Evolutionary conservation across 1,140 invertebrate species (phyloP).

Genomic region (Subanguina moxae): DNA sequence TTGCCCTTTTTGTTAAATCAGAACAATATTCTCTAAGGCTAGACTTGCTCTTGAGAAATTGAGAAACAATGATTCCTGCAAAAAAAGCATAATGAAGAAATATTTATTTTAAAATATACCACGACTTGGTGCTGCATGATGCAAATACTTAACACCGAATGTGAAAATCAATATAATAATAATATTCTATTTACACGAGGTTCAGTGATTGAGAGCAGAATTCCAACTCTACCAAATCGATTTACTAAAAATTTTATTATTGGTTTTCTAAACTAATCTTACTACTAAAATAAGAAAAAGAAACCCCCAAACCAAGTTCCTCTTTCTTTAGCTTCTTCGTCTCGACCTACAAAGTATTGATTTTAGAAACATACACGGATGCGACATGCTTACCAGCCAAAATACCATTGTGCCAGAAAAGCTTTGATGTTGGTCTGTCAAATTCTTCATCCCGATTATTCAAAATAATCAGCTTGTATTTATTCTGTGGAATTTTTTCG

Average conservation of each 20-base stretch:
- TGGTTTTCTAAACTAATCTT: too few relatives aligned
- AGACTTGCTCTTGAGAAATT: constrained; percentile 24
- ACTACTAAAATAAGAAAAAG: too few relatives aligned
- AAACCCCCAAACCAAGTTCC: constrained; percentile 45
- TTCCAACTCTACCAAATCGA: constrained; percentile 34
- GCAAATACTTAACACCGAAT: too few relatives aligned
- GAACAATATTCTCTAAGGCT: constrained; percentile 15
- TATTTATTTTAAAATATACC: constrained; percentile 28
- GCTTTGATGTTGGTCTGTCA: constrained; percentile 32
- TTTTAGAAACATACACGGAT: not conserved
- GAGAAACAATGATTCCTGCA: constrained; percentile 26
- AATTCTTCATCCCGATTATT: constrained; percentile 49
- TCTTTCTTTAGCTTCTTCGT: constrained; percentile 32
- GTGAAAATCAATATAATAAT: too few relatives aligned
- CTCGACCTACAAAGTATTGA: constrained; percentile 36
- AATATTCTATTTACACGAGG: not conserved
- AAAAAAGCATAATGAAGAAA: constrained; percentile 20
- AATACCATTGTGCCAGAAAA: constrained; percentile 41
- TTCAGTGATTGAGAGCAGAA: constrained; percentile 45
- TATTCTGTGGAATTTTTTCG: not conserved
- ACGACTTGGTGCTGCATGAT: not conserved
- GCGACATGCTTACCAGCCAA: constrained; percentile 28
- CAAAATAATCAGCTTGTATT: constrained; percentile 38
- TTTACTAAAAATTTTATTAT: constrained; percentile 7
- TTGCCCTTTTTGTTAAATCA: constrained; percentile 12